Percentiles rank a stretch among this genome's conserved stretches.
Evolutionary conservation across 2,113 vertebrate genomes (phyloP).

Genomic region (Oceanodroma tethys): DNA sequence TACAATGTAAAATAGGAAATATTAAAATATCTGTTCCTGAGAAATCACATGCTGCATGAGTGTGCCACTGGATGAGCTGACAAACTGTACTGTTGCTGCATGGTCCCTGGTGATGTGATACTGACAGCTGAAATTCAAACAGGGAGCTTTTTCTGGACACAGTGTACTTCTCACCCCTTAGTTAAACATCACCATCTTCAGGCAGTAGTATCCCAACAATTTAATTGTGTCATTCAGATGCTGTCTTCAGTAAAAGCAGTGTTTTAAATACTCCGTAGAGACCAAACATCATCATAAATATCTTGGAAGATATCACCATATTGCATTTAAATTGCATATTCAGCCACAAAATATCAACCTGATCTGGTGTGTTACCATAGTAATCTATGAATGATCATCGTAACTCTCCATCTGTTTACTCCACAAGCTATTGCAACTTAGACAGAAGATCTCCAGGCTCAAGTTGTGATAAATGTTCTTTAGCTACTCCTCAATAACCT

Average conservation of each 20-base stretch:
- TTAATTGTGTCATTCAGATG: background rate
- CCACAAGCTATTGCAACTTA: background rate
- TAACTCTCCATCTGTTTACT: background rate
- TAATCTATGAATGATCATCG: background rate
- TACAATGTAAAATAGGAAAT: background rate
- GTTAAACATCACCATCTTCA: background rate
- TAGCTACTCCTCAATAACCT: background rate
- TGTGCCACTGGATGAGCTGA: background rate
- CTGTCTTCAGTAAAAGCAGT: background rate
- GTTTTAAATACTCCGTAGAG: background rate
- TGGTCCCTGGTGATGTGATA: background rate
- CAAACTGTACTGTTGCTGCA: background rate
- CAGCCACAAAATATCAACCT: background rate
- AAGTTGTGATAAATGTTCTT: background rate
- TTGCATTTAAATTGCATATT: background rate
- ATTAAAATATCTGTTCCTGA: background rate
- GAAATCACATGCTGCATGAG: background rate
- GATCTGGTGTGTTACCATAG: background rate
- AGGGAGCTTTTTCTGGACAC: background rate
- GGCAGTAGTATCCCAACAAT: background rate
- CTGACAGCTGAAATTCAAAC: background rate
- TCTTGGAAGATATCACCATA: background rate
- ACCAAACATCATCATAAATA: background rate
- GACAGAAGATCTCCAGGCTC: background rate
- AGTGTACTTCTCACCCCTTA: background rate